Evolutionary conservation across 2,888 invertebrate genomes (phyloP).

Genomic region (Dione juno): DNA sequence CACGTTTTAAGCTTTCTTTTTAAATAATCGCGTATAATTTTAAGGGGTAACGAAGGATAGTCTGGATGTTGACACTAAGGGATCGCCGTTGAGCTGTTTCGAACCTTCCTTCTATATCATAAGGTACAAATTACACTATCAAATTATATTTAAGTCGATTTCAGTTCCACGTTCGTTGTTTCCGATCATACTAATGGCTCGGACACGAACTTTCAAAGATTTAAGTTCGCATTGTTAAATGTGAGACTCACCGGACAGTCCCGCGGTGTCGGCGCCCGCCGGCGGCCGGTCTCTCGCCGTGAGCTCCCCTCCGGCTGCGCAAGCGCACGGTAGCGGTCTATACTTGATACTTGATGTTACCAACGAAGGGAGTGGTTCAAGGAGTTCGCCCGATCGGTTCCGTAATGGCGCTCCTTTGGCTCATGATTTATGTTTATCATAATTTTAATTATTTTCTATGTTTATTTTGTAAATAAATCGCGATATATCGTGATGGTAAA

Average conservation of each 20-base stretch:
- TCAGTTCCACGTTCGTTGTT: slow-evolving; percentile 39
- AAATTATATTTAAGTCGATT: slow-evolving; percentile 52
- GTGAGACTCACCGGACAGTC: slow-evolving; percentile 68
- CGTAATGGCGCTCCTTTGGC: slow-evolving; percentile 60
- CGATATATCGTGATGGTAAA: slow-evolving; percentile 83
- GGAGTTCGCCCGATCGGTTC: slow-evolving; percentile 50
- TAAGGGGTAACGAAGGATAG: slow-evolving; percentile 57
- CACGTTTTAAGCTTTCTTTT: slow-evolving; percentile 69
- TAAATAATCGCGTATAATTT: slow-evolving; percentile 62
- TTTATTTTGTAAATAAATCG: slow-evolving; percentile 69
- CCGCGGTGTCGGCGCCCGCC: no score
- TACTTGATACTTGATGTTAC: slow-evolving; percentile 37
- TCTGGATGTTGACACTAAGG: slow-evolving; percentile 60
- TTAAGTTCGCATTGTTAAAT: slow-evolving; percentile 75
- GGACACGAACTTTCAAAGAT: not conserved
- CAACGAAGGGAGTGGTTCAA: slow-evolving; percentile 29
- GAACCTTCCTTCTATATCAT: slow-evolving; percentile 57
- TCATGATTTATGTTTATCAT: slow-evolving; percentile 54
- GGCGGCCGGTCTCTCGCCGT: slow-evolving; percentile 70
- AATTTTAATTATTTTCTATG: slow-evolving; percentile 59
- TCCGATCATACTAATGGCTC: not conserved
- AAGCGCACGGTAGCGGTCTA: slow-evolving; percentile 31
- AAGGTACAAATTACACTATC: slow-evolving; percentile 73
- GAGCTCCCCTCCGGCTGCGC: no score
- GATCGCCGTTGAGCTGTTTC: slow-evolving; percentile 48